Conservation (phyloP, 2,113 vertebrate species). For the Cettia cetti region DNA sequence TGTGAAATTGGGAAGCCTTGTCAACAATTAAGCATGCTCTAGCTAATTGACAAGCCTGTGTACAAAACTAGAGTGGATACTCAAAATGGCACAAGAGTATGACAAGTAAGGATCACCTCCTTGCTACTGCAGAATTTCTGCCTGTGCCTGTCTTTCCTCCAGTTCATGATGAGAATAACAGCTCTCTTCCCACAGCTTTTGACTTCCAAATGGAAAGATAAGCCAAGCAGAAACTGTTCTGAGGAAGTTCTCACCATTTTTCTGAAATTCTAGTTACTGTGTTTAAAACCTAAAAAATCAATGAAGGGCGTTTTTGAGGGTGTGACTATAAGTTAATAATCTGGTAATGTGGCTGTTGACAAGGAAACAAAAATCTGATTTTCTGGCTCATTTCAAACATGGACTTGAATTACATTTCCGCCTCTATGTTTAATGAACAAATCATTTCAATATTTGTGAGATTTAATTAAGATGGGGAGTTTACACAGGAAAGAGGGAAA, state of each 20-base stretch:
- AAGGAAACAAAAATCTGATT: not conserved
- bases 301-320: not conserved
- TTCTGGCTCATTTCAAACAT: not conserved
- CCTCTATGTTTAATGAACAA: constrained; percentile 21
- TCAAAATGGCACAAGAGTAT: not conserved
- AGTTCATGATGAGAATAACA: not conserved
- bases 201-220: not conserved
- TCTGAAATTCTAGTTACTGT: not conserved
- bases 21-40: not conserved
- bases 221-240: not conserved
- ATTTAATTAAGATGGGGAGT: not conserved
- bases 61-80: not conserved
- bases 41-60: not conserved
- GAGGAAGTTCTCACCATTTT: not conserved
- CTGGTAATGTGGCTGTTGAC: not conserved
- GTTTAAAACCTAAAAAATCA: not conserved
- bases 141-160: not conserved
- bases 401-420: constrained; percentile 11
- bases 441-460: not conserved
- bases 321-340: not conserved
- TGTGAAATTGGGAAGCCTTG: not conserved
- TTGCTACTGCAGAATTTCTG: not conserved
- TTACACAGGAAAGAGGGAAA: not conserved
- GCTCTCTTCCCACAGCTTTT: not conserved
- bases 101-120: not conserved